phyloP scores from a whole-genome alignment of 2,113 vertebrate species.

The Clarias gariepinus region DNA sequence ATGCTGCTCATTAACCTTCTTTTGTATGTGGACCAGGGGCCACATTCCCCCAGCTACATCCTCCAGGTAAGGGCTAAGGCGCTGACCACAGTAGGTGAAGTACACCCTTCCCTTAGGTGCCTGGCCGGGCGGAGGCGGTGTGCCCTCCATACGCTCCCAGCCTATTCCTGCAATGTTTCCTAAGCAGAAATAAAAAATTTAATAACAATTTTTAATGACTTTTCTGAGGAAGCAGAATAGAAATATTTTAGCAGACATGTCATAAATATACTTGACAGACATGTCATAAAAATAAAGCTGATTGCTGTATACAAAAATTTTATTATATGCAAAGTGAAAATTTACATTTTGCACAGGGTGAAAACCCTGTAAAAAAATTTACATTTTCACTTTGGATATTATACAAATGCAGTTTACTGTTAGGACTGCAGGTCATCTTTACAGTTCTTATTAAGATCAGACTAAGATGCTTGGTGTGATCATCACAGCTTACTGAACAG shows the following conservation, averaged over 20 bases:
- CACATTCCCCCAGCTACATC: constrained; percentile 98
- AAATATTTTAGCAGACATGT: neutral
- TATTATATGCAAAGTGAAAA: neutral
- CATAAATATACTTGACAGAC: neutral
- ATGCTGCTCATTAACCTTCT: constrained; percentile 78
- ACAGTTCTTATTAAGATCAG: neutral
- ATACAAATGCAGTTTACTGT: neutral
- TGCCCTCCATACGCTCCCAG: constrained; percentile 95
- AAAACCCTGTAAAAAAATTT: neutral
- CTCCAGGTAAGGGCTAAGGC: constrained; percentile 87
- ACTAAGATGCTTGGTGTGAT: neutral
- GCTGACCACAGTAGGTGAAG: constrained; percentile 94
- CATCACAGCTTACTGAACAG: neutral
- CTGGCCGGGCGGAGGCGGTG: constrained; percentile 92
- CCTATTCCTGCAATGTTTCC: constrained; percentile 96
- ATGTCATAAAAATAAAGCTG: neutral
- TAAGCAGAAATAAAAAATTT: constrained; percentile 44
- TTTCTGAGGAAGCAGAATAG: neutral
- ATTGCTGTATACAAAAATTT: no score
- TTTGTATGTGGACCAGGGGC: constrained; percentile 98
- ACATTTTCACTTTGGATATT: neutral
- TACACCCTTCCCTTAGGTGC: constrained; percentile 96
- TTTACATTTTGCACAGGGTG: neutral
- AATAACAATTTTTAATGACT: neutral
- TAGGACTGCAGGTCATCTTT: neutral